These are phyloP conservation scores for Drosophila sechellia DNA, from an alignment of 1,140 invertebrate genomes.

Conservation along the genomic window DNA sequence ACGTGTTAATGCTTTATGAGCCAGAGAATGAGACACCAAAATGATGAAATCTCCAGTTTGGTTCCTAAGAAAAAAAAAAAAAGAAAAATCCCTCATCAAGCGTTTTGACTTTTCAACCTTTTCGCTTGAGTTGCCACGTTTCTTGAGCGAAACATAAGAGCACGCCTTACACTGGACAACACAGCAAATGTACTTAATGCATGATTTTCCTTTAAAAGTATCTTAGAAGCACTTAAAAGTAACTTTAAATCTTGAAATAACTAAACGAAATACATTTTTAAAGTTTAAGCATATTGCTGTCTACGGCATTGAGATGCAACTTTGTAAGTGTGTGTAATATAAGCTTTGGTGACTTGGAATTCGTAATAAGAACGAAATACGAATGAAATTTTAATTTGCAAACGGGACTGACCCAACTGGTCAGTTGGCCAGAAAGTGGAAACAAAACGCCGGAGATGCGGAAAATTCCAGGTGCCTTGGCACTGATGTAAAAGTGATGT, in stretches of 20 bases:
- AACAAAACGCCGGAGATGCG: background rate
- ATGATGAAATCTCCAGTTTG: constrained; percentile 28
- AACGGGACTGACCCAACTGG: constrained; percentile 37
- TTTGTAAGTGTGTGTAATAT: background rate
- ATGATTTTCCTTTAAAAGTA: too few species aligned
- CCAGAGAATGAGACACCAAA: constrained; percentile 33
- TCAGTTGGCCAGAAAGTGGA: background rate
- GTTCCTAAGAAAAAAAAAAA: background rate
- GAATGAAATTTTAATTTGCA: constrained; percentile 40
- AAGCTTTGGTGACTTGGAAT: constrained; percentile 29
- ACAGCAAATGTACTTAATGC: background rate
- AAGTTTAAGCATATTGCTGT: too few species aligned
- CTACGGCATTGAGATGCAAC: background rate
- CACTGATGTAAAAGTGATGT: background rate
- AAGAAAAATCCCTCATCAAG: constrained; percentile 21
- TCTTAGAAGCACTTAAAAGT: too few species aligned
- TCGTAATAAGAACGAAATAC: constrained; percentile 12
- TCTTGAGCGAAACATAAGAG: background rate
- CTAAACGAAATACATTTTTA: too few species aligned
- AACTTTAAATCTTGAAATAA: too few species aligned
- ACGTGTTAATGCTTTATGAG: constrained; percentile 73
- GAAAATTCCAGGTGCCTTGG: background rate
- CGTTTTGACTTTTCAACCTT: constrained; percentile 40
- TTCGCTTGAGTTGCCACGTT: constrained; percentile 16
- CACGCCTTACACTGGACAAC: background rate